Evolutionary conservation across 2,797 vertebrate genomes (phyloP), one percentile per base, ranked within the genome.

Genomic region (Cottoperca gobio): DNA sequence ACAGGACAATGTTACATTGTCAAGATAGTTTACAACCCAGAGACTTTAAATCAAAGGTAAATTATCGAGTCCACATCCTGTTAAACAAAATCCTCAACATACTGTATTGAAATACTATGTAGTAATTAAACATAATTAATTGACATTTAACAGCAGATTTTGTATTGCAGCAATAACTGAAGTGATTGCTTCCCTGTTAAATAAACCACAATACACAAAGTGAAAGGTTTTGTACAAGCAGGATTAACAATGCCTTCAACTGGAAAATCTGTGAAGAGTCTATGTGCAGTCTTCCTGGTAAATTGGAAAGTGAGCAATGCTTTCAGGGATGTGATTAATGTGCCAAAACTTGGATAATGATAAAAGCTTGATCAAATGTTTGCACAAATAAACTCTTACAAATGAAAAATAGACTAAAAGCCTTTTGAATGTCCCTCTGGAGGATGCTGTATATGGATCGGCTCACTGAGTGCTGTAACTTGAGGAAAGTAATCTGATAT

Each of bases 391-490:
- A 66, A 52, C 49, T 31, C 28, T 37, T 40, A 19, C 6, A 39
- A 55, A 48, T 26, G 21, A 40, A 4, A 72, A 75, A 67, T 7
- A 17, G 2, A 19, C 40, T 59, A 1, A 42, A 73, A 48, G 31
- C 19, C 39, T 46, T 59, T 14, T 48, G 16, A 48, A 33, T 7
- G 9, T 50, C 42, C 19, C 48, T 6, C 24, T 8, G 1, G 66
- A 58, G 12, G 21, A 45, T 33, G 26, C 35, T 53, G 37, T 33
- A 9, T 53, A 52, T 48, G 37, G 46, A 79, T 70, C 33, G 23
- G 17, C 60, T 70, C 33, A 58, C 65, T 3, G 23, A 45, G 43
- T 13, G 58, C 63, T 65, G 55, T 53, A 69, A 70, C 60, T n/a
- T 37, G 33, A 74, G 40, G 3, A 52, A 33, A 48, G 48, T 62